Evolutionary conservation across 1,140 invertebrate genomes (phyloP).

Genomic region (Aethina tumida): DNA sequence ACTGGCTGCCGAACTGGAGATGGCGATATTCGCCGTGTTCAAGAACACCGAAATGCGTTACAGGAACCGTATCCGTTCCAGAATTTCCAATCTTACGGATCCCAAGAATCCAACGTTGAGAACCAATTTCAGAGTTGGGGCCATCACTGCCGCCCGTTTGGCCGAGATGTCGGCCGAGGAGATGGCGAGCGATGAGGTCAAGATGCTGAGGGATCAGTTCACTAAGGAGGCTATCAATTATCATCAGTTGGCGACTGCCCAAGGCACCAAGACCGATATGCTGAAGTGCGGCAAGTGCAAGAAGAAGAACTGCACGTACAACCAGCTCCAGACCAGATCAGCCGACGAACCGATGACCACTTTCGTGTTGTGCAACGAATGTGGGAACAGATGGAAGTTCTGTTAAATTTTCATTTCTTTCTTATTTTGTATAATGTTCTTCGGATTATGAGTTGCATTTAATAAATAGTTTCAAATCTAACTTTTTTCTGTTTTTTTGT

Average conservation of each 20-base stretch:
- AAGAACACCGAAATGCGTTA: slow-evolving; percentile 94
- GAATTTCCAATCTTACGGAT: slow-evolving; percentile 94
- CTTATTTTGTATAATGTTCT: too few relatives aligned
- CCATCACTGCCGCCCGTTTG: slow-evolving; percentile 72
- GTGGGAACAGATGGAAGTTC: slow-evolving; percentile 98
- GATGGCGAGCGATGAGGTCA: slow-evolving; percentile 99
- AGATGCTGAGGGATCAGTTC: slow-evolving; percentile 85
- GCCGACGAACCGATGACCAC: slow-evolving; percentile 99
- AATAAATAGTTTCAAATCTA: too few relatives aligned
- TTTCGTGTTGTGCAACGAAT: slow-evolving; percentile 95
- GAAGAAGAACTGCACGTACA: slow-evolving; percentile 92
- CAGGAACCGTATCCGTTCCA: slow-evolving; percentile 89
- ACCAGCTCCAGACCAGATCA: slow-evolving; percentile 93
- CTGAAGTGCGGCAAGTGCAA: slow-evolving; percentile 96
- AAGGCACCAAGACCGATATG: slow-evolving; percentile 86
- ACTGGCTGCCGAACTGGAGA: slow-evolving; percentile 76
- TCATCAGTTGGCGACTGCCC: slow-evolving; percentile 77
- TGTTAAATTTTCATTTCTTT: too few relatives aligned
- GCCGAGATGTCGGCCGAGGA: slow-evolving; percentile 97
- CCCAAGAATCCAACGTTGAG: slow-evolving; percentile 88
- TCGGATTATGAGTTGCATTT: too few relatives aligned
- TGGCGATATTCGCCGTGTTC: slow-evolving; percentile 85
- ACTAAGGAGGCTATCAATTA: slow-evolving; percentile 98
- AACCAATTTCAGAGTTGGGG: slow-evolving; percentile 88
- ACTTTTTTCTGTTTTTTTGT: too few relatives aligned